Base-by-base conservation (phyloP, 2,113 vertebrate genomes). In the Engraulis encrasicolus region DNA sequence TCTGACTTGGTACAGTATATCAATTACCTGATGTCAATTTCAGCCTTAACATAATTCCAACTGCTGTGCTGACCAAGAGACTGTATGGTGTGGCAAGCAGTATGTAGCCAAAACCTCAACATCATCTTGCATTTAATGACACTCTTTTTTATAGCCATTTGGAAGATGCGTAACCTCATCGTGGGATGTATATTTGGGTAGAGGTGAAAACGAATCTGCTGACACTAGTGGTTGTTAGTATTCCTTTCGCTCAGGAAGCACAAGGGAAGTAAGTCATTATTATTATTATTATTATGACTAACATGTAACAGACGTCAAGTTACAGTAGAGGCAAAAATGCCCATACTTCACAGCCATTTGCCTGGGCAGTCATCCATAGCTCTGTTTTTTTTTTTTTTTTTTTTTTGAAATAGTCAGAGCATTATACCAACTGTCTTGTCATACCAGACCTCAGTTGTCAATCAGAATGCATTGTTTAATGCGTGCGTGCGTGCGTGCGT, bases 21-120 rank as follows among this genome's bases (percentile, higher is more conserved):
- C n/a, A 74, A 5, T 45, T 74, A 14, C 66, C 31, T 31, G 2
- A 74, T 19, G 34, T 23, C 34, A 31, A 74, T 74, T 74, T 34
- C 84, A 54, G 78, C 45, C 52, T 85, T 9, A 45, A 45, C 40
- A 45, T 45, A 0, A 12, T 71, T 18, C 79, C 20, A 15, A 38
- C 78, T 54, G 36, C 52, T 85, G 52, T 38, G 40, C 82, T 83
- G 85, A 83, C 88, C n/a, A n/a, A n/a, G 74, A 82, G 82, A 85
- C 79, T 84, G 58, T 74, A 27, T 74, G 31, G 27, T 34, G 27
- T 74, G 11, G 31, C 27, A 15, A 34, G 66, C 66, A 74, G 66
- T 31, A 34, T 31, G 11, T 74, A 74, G 66, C 66, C 66, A 74
- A 74, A 34, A 9, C 66, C 15, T 74, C 40, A 45, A 20, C 15